phyloP scores from a whole-genome alignment of 2,797 vertebrate species.

The Zenarchopterus dispar region DNA sequence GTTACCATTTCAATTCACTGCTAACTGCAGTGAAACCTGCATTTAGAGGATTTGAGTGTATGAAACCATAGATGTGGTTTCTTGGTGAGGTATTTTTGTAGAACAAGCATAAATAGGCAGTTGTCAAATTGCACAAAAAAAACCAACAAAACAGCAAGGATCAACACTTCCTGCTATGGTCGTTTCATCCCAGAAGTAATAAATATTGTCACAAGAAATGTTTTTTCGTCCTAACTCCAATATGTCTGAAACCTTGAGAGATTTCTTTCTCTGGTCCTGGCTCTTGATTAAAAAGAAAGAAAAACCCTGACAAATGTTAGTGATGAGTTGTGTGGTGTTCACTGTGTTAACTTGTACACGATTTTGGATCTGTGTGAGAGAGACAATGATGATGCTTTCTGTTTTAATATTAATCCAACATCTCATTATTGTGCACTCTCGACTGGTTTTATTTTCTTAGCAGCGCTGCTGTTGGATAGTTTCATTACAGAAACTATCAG shows the following conservation, averaged over 20 bases:
- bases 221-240: not conserved
- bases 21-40: not conserved
- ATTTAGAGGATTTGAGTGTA: not conserved
- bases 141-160: too few species aligned
- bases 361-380: conserved; percentile 14
- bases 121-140: not conserved
- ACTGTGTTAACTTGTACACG: too few species aligned
- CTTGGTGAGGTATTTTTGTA: conserved; percentile 4
- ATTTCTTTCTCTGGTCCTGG: not conserved
- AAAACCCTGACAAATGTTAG: too few species aligned
- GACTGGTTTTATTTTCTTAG: conserved; percentile 28
- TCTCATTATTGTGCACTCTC: conserved; percentile 36
- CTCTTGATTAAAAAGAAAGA: conserved; percentile 9
- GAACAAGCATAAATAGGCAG: not conserved
- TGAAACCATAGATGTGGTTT: accelerated
- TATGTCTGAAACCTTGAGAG: conserved; percentile 14
- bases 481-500: conserved; percentile 1
- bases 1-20: too few species aligned
- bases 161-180: not conserved
- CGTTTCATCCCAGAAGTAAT: conserved; percentile 24
- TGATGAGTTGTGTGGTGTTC: too few species aligned
- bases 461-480: conserved; percentile 3
- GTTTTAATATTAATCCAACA: conserved; percentile 30
- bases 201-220: conserved; percentile 18
- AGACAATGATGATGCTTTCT: conserved; percentile 13